phyloP scores from a whole-genome alignment of 2,113 vertebrate genomes.

The Corynorhinus townsendii region DNA sequence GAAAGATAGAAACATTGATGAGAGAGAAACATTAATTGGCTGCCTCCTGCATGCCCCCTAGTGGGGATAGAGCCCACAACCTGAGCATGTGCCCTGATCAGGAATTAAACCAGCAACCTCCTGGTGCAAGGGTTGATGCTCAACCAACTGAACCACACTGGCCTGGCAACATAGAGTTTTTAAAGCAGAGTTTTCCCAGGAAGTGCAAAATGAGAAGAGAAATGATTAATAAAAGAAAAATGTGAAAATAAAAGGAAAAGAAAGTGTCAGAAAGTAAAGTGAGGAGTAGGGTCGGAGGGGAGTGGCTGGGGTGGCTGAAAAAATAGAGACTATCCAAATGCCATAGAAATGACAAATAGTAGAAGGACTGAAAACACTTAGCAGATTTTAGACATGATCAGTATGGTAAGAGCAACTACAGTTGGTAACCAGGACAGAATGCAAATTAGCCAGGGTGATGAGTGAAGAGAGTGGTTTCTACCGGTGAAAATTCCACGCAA shows the following conservation, averaged over 20 bases:
- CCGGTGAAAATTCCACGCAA: neutral
- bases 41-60: too few relatives aligned
- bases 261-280: neutral
- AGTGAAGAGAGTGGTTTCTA: neutral
- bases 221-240: neutral
- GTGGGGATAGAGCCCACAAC: too few relatives aligned
- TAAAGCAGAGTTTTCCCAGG: neutral
- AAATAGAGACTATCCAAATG: neutral
- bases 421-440: neutral
- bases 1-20: too few relatives aligned
- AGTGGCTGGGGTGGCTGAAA: neutral
- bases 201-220: neutral
- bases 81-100: too few relatives aligned
- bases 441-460: fast-evolving
- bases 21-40: too few relatives aligned
- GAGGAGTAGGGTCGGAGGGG: neutral
- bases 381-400: neutral
- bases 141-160: too few relatives aligned
- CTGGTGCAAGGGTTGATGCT: too few relatives aligned
- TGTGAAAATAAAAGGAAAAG: neutral
- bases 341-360: neutral
- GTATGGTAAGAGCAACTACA: neutral
- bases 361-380: neutral
- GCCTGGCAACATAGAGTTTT: neutral
- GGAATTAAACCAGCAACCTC: too few relatives aligned